A percentile compares a stretch with the other conserved stretches of the same genome.
Conservation (phyloP, 2,888 invertebrate species). For the Matsumyia berberina region DNA sequence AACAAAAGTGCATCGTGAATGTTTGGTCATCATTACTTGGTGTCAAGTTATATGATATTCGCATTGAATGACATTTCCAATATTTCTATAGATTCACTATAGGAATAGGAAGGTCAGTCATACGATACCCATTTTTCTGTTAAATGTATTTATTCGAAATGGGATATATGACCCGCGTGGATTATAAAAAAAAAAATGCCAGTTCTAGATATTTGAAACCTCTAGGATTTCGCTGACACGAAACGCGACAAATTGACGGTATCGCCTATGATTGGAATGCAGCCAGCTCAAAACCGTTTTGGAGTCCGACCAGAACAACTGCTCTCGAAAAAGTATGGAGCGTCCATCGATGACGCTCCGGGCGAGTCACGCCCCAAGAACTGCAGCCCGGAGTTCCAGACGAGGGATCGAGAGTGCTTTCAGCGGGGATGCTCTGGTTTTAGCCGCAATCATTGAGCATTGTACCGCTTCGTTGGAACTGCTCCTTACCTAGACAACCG, state of each 20-base stretch:
- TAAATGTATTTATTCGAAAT: no score
- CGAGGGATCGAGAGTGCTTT: slow-evolving; percentile 62
- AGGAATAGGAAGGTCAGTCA: no score
- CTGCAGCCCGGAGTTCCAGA: slow-evolving; percentile 76
- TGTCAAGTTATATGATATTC: no score
- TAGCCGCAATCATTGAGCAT: slow-evolving; percentile 34
- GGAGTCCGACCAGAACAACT: slow-evolving; percentile 76
- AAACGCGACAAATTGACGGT: slow-evolving; percentile 70
- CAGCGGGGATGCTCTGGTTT: slow-evolving; percentile 48
- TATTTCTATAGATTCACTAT: no score
- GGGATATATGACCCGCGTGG: no score
- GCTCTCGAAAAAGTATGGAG: slow-evolving; percentile 49
- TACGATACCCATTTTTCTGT: no score
- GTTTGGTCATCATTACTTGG: no score
- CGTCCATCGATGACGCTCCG: slow-evolving; percentile 41
- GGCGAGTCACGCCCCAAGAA: slow-evolving; percentile 69
- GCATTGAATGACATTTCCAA: no score
- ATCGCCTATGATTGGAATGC: slow-evolving; percentile 74
- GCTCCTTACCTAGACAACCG: slow-evolving; percentile 50
- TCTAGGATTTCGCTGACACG: slow-evolving; percentile 72
- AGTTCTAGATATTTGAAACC: slow-evolving; percentile 50
- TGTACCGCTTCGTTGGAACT: background rate
- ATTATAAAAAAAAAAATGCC: no score
- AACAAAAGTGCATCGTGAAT: no score
- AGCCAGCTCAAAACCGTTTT: no score